A percentile compares a stretch with the other conserved stretches of the same genome.
Evolutionary conservation across 1,140 invertebrate genomes (phyloP).

Genomic region (Drosophila repleta): DNA sequence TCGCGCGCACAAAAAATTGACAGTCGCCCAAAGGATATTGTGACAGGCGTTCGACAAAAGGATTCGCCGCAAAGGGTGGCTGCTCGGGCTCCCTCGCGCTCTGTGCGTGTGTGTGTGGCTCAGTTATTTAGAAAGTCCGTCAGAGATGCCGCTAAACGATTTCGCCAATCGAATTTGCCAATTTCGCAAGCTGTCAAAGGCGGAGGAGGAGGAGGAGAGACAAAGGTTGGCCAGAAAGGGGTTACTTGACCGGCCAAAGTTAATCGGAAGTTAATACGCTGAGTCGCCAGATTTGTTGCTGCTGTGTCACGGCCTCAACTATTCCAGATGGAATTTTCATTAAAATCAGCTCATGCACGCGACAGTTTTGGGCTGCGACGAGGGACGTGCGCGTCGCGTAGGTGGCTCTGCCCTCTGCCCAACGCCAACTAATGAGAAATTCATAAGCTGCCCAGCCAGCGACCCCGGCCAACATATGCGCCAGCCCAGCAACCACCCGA

Average conservation of each 20-base stretch:
- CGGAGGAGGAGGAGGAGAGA: background rate
- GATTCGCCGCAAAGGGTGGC: slow-evolving; percentile 62
- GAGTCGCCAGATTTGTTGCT: slow-evolving; percentile 77
- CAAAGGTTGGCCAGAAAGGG: slow-evolving; percentile 34
- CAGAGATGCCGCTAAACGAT: slow-evolving; percentile 66
- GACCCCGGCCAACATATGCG: slow-evolving; percentile 36
- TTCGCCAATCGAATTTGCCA: slow-evolving; percentile 78
- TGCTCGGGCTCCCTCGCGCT: slow-evolving; percentile 21
- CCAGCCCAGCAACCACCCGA: slow-evolving; percentile 9
- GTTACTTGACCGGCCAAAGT: slow-evolving; percentile 77
- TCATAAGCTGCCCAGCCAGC: slow-evolving; percentile 70
- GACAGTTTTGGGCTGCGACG: slow-evolving; percentile 49
- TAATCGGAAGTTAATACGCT: slow-evolving; percentile 82
- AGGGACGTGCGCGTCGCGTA: slow-evolving; percentile 30
- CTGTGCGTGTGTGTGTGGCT: background rate
- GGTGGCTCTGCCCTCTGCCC: slow-evolving; percentile 22
- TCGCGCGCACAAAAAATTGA: slow-evolving; percentile 62
- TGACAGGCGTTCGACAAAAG: slow-evolving; percentile 73
- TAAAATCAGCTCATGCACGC: slow-evolving; percentile 77
- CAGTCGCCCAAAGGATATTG: slow-evolving; percentile 79
- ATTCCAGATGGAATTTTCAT: slow-evolving; percentile 81
- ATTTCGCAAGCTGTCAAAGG: slow-evolving; percentile 62
- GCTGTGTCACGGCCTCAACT: slow-evolving; percentile 69
- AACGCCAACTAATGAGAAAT: slow-evolving; percentile 73
- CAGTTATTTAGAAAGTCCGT: slow-evolving; percentile 67